Percentiles rank a stretch among this genome's conserved stretches.
Conservation (phyloP, 1,140 invertebrate genomes). For the Mercenaria mercenaria region DNA sequence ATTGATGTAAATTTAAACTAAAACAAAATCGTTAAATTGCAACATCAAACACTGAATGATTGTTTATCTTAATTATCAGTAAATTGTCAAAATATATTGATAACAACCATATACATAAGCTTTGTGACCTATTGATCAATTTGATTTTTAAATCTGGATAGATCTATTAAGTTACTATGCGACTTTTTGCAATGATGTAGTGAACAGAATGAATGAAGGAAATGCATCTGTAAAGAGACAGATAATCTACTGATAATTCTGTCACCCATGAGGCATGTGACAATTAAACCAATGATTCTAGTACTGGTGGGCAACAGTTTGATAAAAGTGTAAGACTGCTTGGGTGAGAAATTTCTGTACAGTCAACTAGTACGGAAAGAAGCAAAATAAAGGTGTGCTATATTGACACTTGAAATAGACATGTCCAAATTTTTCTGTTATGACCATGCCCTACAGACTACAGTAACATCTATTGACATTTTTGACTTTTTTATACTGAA, state of each 20-base stretch:
- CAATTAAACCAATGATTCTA: no score
- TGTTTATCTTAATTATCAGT: neutral
- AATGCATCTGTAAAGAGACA: neutral
- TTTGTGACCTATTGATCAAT: neutral
- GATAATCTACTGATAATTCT: neutral
- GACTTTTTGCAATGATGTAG: neutral
- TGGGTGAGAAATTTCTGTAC: no score
- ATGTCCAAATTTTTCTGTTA: neutral
- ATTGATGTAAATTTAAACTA: no score
- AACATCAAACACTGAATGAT: neutral
- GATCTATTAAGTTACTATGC: neutral
- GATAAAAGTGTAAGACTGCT: no score
- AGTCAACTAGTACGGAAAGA: no score
- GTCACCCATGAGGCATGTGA: no score
- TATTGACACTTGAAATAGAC: no score
- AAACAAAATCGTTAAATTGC: neutral
- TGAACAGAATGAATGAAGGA: neutral
- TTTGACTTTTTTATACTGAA: no score
- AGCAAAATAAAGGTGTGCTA: no score
- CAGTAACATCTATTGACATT: no score
- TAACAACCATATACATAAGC: neutral
- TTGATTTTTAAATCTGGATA: neutral
- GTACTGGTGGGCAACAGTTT: no score
- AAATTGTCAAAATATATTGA: conserved; percentile 1
- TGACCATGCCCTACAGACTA: neutral